Conservation (phyloP, 2,113 vertebrate species). For the Aegotheles bennettii region DNA sequence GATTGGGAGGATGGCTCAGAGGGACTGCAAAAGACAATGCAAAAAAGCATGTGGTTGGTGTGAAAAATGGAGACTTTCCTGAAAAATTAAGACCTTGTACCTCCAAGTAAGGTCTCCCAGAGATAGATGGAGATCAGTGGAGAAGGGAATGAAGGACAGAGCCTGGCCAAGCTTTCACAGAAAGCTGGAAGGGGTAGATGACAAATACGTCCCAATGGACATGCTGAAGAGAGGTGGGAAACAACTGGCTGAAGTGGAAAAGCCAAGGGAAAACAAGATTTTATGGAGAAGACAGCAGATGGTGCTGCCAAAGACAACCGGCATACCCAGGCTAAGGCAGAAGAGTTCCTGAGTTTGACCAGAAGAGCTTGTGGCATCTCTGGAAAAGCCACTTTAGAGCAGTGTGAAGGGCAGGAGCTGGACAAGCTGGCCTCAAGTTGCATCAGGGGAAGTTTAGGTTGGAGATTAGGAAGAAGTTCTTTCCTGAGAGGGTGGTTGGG, state of each 20-base stretch:
- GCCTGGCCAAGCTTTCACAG: background rate
- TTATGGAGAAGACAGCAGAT: background rate
- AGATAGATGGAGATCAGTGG: background rate
- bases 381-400: background rate
- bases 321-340: background rate
- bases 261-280: background rate
- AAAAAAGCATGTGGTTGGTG: background rate
- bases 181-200: background rate
- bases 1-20: background rate
- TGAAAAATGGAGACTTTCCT: background rate
- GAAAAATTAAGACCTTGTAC: background rate
- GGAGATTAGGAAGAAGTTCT: too few relatives aligned
- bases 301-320: background rate
- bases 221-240: background rate
- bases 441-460: too few relatives aligned
- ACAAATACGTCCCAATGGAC: background rate
- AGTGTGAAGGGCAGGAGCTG: background rate
- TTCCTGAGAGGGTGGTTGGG: too few relatives aligned
- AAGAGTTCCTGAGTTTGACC: background rate
- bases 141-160: background rate
- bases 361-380: background rate
- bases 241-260: background rate
- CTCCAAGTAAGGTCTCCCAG: background rate
- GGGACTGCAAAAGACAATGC: background rate
- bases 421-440: too few relatives aligned